Conservation (phyloP, 2,888 invertebrate species). For the Melolontha melolontha region DNA sequence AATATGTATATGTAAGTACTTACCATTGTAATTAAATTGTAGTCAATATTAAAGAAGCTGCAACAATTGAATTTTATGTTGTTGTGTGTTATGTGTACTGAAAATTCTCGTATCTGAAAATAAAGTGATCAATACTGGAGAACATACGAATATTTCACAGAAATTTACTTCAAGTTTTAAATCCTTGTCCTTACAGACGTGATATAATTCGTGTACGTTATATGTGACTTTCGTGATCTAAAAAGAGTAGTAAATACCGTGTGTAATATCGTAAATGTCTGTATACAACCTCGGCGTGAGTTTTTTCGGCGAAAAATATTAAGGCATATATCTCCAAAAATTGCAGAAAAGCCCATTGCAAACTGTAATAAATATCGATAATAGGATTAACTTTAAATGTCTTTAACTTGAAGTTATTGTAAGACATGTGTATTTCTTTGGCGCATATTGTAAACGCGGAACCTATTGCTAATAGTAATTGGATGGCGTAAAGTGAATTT, state of each 20-base stretch:
- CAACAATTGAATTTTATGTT: conserved; percentile 48
- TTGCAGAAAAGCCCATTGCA: conserved; percentile 49
- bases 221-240: conserved; percentile 35
- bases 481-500: conserved; percentile 48
- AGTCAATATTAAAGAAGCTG: conserved; percentile 49
- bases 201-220: conserved; percentile 38
- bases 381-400: conserved; percentile 20
- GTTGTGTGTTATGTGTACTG: conserved; percentile 47
- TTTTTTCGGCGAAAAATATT: conserved; percentile 39
- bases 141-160: background rate
- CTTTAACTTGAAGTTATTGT: conserved; percentile 23
- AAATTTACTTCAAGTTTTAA: conserved; percentile 39
- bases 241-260: conserved; percentile 8
- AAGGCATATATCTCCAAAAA: conserved; percentile 45
- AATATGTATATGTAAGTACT: background rate
- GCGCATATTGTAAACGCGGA: conserved; percentile 46
- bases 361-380: conserved; percentile 45
- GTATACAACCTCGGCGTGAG: conserved; percentile 24
- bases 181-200: conserved; percentile 16
- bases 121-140: conserved; percentile 6
- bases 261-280: background rate
- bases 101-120: conserved; percentile 48
- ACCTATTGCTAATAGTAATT: conserved; percentile 46
- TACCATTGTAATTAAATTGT: conserved; percentile 49
- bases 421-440: conserved; percentile 48